Percentiles rank a stretch among this genome's conserved stretches.
These are phyloP conservation scores for Hydropsyche betteni DNA, from an alignment of 2,888 invertebrate genomes.

Conservation along the genomic window DNA sequence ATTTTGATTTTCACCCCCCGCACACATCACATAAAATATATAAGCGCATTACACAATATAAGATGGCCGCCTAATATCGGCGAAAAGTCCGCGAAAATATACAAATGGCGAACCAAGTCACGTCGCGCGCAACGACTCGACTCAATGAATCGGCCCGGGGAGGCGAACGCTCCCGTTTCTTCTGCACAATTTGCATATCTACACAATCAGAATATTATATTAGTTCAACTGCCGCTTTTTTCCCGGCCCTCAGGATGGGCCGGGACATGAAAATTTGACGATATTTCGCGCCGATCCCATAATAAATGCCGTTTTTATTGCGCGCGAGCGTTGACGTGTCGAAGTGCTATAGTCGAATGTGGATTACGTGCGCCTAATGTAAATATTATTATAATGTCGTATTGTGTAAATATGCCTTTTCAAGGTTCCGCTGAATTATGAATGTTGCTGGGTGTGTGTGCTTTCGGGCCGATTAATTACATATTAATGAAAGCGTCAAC, in stretches of 20 bases:
- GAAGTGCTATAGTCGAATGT: not conserved
- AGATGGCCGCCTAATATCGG: not conserved
- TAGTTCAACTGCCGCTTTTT: not conserved
- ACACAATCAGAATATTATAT: conserved; percentile 41
- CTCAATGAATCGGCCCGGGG: conserved; percentile 41
- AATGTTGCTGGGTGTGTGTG: too few species aligned
- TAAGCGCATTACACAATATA: too few species aligned
- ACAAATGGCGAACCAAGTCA: conserved; percentile 42
- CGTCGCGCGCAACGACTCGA: conserved; percentile 36
- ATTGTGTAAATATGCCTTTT: too few species aligned
- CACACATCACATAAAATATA: too few species aligned
- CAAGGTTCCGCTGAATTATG: too few species aligned
- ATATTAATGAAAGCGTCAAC: too few species aligned
- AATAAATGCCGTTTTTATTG: conserved; percentile 25
- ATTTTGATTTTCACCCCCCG: too few species aligned
- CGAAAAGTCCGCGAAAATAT: conserved; percentile 36
- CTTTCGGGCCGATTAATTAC: too few species aligned
- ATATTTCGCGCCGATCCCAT: not conserved
- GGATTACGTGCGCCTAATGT: too few species aligned
- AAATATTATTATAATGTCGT: too few species aligned
- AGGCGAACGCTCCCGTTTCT: conserved; percentile 34
- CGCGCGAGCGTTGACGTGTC: conserved; percentile 1
- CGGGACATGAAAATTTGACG: conserved; percentile 16
- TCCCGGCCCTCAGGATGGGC: not conserved
- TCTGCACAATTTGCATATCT: conserved; percentile 41